phyloP scores from a whole-genome alignment of 1,140 invertebrate genomes.

The Drosophila kohkoa region DNA sequence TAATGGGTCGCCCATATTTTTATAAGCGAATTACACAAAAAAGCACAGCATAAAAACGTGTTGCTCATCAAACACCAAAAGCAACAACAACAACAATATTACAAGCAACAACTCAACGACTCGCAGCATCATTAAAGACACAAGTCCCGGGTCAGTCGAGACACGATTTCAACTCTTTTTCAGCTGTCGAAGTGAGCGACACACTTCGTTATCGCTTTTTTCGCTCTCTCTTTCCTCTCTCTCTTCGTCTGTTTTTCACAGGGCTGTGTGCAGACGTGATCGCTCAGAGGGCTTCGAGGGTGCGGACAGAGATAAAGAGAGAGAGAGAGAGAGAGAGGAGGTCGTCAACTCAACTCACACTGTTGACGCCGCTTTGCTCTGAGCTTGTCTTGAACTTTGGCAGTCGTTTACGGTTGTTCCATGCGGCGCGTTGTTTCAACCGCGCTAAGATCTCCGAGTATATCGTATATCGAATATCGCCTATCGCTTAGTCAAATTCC shows the following conservation, averaged over 20 bases:
- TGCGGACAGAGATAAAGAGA: not conserved
- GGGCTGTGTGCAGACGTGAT: slow-evolving; percentile 44
- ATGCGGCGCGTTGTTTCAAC: slow-evolving; percentile 56
- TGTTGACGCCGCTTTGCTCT: slow-evolving; percentile 40
- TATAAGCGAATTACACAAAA: slow-evolving; percentile 66
- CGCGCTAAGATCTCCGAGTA: slow-evolving; percentile 34
- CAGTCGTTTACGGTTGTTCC: slow-evolving; percentile 72
- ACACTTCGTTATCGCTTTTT: slow-evolving; percentile 9
- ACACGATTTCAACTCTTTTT: slow-evolving; percentile 15
- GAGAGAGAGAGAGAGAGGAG: not conserved
- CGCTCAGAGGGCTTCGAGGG: slow-evolving; percentile 2
- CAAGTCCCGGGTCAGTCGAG: slow-evolving; percentile 11
- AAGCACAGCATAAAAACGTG: slow-evolving; percentile 47
- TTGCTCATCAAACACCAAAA: slow-evolving; percentile 41
- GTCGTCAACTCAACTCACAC: slow-evolving; percentile 7
- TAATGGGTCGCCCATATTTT: slow-evolving; percentile 62
- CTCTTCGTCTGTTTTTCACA: not conserved
- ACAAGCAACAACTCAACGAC: slow-evolving; percentile 24
- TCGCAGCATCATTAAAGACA: slow-evolving; percentile 48
- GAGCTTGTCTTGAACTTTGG: slow-evolving; percentile 73
- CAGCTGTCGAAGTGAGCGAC: slow-evolving; percentile 25
- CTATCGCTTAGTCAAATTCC: not conserved
- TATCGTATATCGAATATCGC: not conserved
- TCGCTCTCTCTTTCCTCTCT: not conserved
- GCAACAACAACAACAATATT: slow-evolving; percentile 11